phyloP scores from a whole-genome alignment of 2,797 vertebrate species.

The Sebastes steindachneri region DNA sequence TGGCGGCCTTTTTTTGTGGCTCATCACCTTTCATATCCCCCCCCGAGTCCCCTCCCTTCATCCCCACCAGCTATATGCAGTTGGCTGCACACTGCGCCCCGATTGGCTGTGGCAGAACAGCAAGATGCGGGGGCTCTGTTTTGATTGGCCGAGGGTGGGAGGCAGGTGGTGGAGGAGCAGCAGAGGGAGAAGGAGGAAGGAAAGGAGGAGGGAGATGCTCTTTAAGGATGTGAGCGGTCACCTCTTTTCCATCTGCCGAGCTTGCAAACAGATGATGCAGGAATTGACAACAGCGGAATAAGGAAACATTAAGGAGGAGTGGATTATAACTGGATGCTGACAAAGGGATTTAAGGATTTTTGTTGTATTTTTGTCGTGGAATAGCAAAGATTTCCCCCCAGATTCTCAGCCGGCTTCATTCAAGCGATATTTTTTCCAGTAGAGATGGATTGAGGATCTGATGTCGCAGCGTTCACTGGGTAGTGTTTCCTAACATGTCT shows the following conservation, averaged over 20 bases:
- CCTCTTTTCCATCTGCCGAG: constrained; percentile 48
- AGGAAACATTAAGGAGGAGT: not conserved
- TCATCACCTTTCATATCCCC: constrained; percentile 63
- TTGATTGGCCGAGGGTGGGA: constrained; percentile 56
- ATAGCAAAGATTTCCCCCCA: not conserved
- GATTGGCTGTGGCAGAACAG: constrained; percentile 79
- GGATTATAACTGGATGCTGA: constrained; percentile 32
- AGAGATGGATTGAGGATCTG: constrained; percentile 67
- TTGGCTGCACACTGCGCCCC: constrained; percentile 16
- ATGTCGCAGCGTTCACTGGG: constrained; percentile 53
- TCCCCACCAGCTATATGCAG: constrained; percentile 55
- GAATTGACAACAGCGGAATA: constrained; percentile 10
- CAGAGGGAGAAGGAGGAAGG: constrained; percentile 50
- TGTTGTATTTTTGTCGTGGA: constrained; percentile 12
- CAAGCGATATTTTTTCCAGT: constrained; percentile 20
- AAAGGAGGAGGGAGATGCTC: constrained; percentile 68
- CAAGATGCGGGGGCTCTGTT: constrained; percentile 37
- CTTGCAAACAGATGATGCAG: constrained; percentile 38
- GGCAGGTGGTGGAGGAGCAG: constrained; percentile 54
- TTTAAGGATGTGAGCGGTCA: constrained; percentile 65
- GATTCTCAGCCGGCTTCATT: constrained; percentile 14
- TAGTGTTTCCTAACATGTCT: constrained; percentile 34
- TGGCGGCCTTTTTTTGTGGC: constrained; percentile 38
- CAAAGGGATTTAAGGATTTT: constrained; percentile 45
- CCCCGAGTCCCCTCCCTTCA: constrained; percentile 36